phyloP scores from a whole-genome alignment of 35 echinoderm and acorn worm species.

The Anneissia japonica region DNA sequence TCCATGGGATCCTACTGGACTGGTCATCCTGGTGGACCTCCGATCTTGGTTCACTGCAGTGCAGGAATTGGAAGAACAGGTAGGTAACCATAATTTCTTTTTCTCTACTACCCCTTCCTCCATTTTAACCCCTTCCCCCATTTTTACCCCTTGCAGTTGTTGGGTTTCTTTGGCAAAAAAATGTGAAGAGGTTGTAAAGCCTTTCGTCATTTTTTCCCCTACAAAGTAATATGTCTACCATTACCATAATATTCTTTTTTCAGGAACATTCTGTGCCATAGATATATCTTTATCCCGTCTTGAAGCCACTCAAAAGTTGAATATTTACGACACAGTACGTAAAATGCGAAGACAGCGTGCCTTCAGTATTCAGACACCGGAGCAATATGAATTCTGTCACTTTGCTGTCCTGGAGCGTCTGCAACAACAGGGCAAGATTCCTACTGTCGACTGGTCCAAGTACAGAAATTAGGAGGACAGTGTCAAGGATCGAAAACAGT shows the following conservation, averaged over 20 bases:
- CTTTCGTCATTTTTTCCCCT: no score
- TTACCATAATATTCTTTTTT: neutral
- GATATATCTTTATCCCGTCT: constrained; percentile 79
- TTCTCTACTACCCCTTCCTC: no score
- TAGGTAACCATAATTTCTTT: no score
- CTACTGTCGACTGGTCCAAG: neutral
- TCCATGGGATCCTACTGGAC: constrained; percentile 55
- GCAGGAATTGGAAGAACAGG: constrained; percentile 98
- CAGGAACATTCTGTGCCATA: constrained; percentile 92
- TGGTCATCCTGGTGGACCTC: constrained; percentile 76
- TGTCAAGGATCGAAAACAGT: no score
- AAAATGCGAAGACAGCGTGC: constrained; percentile 88
- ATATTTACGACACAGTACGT: constrained; percentile 84
- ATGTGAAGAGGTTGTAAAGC: no score
- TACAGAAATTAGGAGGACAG: neutral
- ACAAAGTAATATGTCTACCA: no score
- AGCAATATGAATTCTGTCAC: constrained; percentile 97
- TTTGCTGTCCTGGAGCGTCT: constrained; percentile 81
- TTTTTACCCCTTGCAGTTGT: no score
- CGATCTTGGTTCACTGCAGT: constrained; percentile 91
- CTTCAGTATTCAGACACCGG: constrained; percentile 93
- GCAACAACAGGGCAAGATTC: constrained; percentile 51
- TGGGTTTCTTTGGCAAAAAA: no score
- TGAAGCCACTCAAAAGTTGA: constrained; percentile 67
- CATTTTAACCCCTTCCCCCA: no score